Base-by-base conservation (phyloP, 2,888 invertebrate species). In the Sesamia inferens region DNA sequence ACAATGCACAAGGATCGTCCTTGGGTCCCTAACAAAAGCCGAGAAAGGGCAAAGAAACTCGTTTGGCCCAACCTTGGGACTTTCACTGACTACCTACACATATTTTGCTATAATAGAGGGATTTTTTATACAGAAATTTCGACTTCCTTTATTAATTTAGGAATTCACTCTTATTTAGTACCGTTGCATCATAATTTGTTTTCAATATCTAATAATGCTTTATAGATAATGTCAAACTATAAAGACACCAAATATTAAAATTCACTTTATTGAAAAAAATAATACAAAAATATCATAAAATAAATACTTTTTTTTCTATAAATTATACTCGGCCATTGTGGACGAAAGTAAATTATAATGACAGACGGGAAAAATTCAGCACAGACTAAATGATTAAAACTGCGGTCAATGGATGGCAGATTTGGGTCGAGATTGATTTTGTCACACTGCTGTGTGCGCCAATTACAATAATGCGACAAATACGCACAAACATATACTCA, bases 31-130 rank as follows among this genome's bases (percentile, higher is more conserved):
- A 94, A 95, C 94, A 95, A 95, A 95, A 96, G 94, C 94, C 91
- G 93, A 95, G 95, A 95, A 96, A 95, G 95, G 95, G 95, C 96
- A 95, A 92, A 93, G 93, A 93, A 96, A 96, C 96, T 94, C 92
- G 96, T 96, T 96, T 94, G 86, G 87, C 82, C 88, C 92, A 95
- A 93, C 94, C 94, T 96, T 93, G 94, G 90, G 91, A 95, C 96
- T 96, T 96, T 96, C 96, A 96, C 96, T 96, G 91, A 89, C 93
- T 95, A 93, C 93, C 94, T 94, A 94, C 93, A 91, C 90, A 88
- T 89, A 90, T 93, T 93, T 93, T 89, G 89, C 89, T 90, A 88
- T 76, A 77, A 76, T 76, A 77, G 78, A 74, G 68, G 66, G 66
- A 6, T 58, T 76, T 75, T 87, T 83, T 83, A 31, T 74, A 65